Conservation (phyloP, 2,797 vertebrate genomes). For the Molossus molossus region DNA sequence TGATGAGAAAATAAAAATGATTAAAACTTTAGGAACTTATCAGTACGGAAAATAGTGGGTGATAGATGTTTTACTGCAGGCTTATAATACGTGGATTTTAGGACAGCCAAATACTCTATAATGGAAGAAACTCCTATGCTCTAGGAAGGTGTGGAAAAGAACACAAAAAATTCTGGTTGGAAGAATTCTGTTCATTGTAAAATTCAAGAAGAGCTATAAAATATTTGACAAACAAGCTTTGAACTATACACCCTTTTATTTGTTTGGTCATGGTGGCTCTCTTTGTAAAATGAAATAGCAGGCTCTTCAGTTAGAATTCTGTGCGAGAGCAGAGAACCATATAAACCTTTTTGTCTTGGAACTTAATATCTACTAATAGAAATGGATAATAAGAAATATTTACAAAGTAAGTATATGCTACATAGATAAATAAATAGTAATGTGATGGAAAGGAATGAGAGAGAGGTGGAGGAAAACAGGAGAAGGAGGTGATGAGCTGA, state of each 20-base stretch:
- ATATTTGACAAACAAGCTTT: neutral
- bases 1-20: constrained; percentile 53
- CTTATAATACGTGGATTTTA: neutral
- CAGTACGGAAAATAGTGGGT: constrained; percentile 34
- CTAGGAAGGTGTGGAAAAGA: neutral
- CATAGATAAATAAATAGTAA: neutral
- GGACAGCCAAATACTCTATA: neutral
- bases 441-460: constrained; percentile 35
- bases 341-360: constrained; percentile 47
- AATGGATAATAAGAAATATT: constrained; percentile 14
- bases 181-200: constrained; percentile 45
- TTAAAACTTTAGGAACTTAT: constrained; percentile 19
- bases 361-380: constrained; percentile 35
- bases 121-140: neutral
- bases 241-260: neutral
- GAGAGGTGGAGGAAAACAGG: neutral
- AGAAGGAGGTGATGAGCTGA: neutral
- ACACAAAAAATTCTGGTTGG: constrained; percentile 30
- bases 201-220: neutral
- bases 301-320: neutral
- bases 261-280: neutral
- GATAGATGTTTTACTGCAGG: neutral
- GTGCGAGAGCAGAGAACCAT: constrained; percentile 13
- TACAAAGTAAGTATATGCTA: neutral
- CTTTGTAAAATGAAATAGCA: constrained; percentile 60